A percentile compares a stretch with the other conserved stretches of the same genome.
Evolutionary conservation across 2,888 invertebrate species (phyloP).

Genomic region (Yponomeuta sedellus): DNA sequence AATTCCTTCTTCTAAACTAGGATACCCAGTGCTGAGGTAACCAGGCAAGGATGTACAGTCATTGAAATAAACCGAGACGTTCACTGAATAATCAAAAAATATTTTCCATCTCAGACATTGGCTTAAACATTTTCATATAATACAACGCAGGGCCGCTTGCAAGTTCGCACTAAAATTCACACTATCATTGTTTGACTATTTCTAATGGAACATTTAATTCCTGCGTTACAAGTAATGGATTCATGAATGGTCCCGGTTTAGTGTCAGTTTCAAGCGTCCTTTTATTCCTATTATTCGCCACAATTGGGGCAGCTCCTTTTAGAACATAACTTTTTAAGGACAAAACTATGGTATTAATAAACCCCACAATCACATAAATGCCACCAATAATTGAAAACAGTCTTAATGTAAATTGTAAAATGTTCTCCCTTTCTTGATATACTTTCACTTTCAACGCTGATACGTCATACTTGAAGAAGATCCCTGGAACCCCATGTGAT

Average conservation of each 20-base stretch:
- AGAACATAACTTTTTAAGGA: conserved; percentile 36
- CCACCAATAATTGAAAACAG: conserved; percentile 95
- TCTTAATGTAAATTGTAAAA: conserved; percentile 88
- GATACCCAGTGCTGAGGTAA: too few relatives aligned
- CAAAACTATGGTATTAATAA: conserved; percentile 51
- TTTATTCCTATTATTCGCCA: conserved; percentile 24
- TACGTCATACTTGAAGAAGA: conserved; percentile 96
- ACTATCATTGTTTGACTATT: conserved; percentile 55
- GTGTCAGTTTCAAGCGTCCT: background rate
- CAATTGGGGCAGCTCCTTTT: conserved; percentile 29
- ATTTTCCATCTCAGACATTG: too few relatives aligned
- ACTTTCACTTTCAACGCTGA: conserved; percentile 92
- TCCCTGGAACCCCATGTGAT: conserved; percentile 95
- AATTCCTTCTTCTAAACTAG: too few relatives aligned
- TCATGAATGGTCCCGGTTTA: conserved; percentile 24
- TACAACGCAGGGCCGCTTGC: background rate
- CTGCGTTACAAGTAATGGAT: conserved; percentile 50
- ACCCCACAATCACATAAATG: conserved; percentile 90
- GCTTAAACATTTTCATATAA: background rate
- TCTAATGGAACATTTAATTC: conserved; percentile 55
- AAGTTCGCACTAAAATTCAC: conserved; percentile 17
- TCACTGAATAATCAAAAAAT: too few relatives aligned
- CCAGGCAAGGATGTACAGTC: too few relatives aligned
- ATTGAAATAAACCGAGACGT: too few relatives aligned
- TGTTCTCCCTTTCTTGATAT: conserved; percentile 84